Evolutionary conservation across 2,797 vertebrate genomes (phyloP).

Genomic region (Girardinus metallicus): DNA sequence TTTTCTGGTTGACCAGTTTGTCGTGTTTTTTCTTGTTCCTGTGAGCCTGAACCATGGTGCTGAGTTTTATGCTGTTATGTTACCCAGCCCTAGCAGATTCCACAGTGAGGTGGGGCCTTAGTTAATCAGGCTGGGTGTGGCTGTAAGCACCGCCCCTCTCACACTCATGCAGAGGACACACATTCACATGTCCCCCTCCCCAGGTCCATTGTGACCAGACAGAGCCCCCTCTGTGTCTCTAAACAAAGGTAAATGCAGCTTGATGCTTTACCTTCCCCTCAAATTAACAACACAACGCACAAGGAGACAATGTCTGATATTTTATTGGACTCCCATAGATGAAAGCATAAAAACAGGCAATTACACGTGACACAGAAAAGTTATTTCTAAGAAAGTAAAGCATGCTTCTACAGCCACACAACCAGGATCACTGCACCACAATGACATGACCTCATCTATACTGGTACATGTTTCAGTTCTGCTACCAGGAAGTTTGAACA

Average conservation of each 20-base stretch:
- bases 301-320: background rate
- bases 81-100: slow-evolving; percentile 77
- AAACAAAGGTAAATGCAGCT: slow-evolving; percentile 70
- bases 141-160: slow-evolving; percentile 47
- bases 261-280: slow-evolving; percentile 55
- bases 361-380: background rate
- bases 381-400: background rate
- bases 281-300: background rate
- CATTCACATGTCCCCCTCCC: slow-evolving; percentile 1
- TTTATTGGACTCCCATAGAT: background rate
- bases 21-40: background rate
- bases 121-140: slow-evolving; percentile 82
- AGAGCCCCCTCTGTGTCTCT: slow-evolving; percentile 71
- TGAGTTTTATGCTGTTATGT: slow-evolving; percentile 58
- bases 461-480: background rate
- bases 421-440: background rate
- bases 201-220: slow-evolving; percentile 63
- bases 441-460: background rate
- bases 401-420: background rate
- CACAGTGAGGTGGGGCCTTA: slow-evolving; percentile 77
- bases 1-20: background rate
- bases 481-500: background rate
- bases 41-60: slow-evolving; percentile 17
- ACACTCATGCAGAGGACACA: slow-evolving; percentile 38
- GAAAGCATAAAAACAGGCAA: background rate